A percentile compares a stretch with the other conserved stretches of the same genome.
Conservation (phyloP, 2,888 invertebrate genomes). For the Scrobipalpa atriplicella region DNA sequence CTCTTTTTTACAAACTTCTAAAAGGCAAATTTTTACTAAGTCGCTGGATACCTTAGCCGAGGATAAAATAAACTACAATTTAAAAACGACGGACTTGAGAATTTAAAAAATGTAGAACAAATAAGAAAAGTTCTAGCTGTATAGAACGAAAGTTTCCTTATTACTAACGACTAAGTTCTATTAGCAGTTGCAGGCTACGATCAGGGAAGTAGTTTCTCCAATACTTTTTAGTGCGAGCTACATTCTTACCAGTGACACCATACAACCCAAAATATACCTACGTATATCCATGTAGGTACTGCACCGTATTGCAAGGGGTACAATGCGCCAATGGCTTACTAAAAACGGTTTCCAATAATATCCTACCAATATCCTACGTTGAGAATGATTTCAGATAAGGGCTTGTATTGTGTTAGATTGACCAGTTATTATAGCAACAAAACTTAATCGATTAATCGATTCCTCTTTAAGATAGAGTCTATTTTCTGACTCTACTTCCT, state of each 20-base stretch:
- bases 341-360: too few relatives aligned
- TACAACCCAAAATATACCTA: too few relatives aligned
- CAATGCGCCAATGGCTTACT: too few relatives aligned
- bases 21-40: background rate
- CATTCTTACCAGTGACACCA: background rate
- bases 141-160: constrained; percentile 15
- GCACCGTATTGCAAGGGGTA: too few relatives aligned
- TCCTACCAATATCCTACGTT: too few relatives aligned
- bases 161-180: constrained; percentile 23
- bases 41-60: background rate
- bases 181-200: constrained; percentile 8
- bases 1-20: background rate
- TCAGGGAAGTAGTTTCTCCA: background rate
- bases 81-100: background rate
- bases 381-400: too few relatives aligned
- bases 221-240: constrained; percentile 7
- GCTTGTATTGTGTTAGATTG: too few relatives aligned
- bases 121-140: constrained; percentile 1
- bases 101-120: constrained; percentile 17
- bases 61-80: background rate
- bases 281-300: too few relatives aligned
- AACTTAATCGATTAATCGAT: too few relatives aligned
- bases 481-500: too few relatives aligned
- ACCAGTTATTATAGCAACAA: too few relatives aligned
- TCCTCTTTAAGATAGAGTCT: too few relatives aligned